A percentile compares a stretch with the other conserved stretches of the same genome.
Conservation (phyloP, 1,140 invertebrate genomes). For the Solenopsis fugax region DNA sequence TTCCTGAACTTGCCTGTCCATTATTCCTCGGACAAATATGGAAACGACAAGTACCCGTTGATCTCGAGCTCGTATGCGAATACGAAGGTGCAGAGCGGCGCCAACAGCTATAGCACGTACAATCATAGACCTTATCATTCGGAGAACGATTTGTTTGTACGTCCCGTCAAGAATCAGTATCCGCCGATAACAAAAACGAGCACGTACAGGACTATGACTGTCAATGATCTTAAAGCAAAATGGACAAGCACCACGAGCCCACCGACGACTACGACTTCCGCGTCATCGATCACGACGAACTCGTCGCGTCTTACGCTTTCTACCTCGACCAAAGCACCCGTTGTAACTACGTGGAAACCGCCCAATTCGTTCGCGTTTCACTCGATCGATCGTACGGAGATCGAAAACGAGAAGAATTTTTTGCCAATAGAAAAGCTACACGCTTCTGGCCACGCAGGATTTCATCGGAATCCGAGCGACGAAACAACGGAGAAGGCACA, state of each 20-base stretch:
- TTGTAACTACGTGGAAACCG: conserved; percentile 82
- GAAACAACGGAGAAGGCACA: background rate
- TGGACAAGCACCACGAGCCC: conserved; percentile 62
- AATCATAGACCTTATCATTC: conserved; percentile 89
- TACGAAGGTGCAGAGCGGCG: conserved; percentile 90
- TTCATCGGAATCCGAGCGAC: conserved; percentile 18
- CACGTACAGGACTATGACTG: conserved; percentile 76
- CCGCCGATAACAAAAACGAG: conserved; percentile 40
- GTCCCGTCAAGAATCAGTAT: conserved; percentile 62
- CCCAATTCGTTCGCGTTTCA: conserved; percentile 59
- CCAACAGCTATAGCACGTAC: conserved; percentile 88
- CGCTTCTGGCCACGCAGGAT: conserved; percentile 7
- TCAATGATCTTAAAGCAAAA: conserved; percentile 69
- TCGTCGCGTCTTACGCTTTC: conserved; percentile 72
- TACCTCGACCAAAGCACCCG: conserved; percentile 75
- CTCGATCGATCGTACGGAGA: conserved; percentile 60
- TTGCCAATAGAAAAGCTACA: conserved; percentile 78
- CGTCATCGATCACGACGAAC: conserved; percentile 79
- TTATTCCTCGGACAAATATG: conserved; percentile 89
- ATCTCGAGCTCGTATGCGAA: conserved; percentile 92
- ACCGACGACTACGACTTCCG: conserved; percentile 56
- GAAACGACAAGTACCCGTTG: conserved; percentile 88
- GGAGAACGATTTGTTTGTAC: conserved; percentile 75
- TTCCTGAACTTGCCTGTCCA: conserved; percentile 90
- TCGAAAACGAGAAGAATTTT: conserved; percentile 76